Base-by-base conservation (phyloP, 2,797 vertebrate species). In the Acipenser transmontanus region DNA sequence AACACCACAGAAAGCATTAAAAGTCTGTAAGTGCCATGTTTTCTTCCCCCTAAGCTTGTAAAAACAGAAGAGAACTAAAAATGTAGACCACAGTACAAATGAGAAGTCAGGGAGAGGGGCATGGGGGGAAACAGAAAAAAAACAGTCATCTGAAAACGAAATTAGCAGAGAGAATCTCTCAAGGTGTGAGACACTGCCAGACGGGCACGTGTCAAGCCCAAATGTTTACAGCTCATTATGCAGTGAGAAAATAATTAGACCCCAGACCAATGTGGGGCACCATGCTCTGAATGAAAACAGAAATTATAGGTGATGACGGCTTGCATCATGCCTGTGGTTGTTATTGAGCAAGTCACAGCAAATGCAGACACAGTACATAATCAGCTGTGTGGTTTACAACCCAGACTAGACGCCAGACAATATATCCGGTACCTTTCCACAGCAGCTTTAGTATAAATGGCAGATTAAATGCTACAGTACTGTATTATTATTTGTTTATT, bases 351-450 rank as follows among this genome's bases (percentile, higher is more conserved):
- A 10, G 60, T 47, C 60, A 47, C 9, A 61, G 47, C 60, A 61
- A 54, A 12, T 6, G 60, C 47, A 7, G 17, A 20, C 13, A 61
- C 6, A 34, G 34, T 34, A 34, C 34, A 34, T 34, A 34, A 71
- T 71, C 68, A 75, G 81, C 78, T 85, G 84, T 84, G 84, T 6
- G 66, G 82, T 84, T 63, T 48, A 71, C 73, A 78, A 20, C 69
- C 75, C 69, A 82, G 84, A 81, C 78, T 63, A 85, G 80, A 85
- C 78, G 77, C 71, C 76, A 83, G 83, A 87, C 80, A 7, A 78
- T 75, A 77, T 85, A 86, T 87, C 80, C 78, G 70, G 76, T 59
- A 73, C 63, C 73, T 71, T 80, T 68, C 69, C 72, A 70, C 66
- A 60, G 67, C 63, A 34, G 34, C 34, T 34, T 34, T 34, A 34